Evolutionary conservation across 1,140 invertebrate genomes (phyloP), one percentile per base, ranked within the genome.

Genomic region (Rhyacophila brunnea): DNA sequence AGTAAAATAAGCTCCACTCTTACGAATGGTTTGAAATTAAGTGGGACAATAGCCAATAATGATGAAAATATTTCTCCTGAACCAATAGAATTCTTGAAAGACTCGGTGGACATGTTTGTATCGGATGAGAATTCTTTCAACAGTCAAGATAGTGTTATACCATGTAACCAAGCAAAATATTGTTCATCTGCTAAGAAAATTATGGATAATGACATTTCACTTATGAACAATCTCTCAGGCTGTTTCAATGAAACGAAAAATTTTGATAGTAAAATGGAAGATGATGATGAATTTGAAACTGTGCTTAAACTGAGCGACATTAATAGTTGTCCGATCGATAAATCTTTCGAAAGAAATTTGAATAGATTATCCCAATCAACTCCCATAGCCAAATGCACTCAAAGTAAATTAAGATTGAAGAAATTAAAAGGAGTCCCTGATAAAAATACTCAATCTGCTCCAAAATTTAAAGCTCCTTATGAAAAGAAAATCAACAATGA

Each of bases 101-200:
- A 28, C 9, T 28, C 23, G 9, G 9, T 28, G 23, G 23, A 28
- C 9, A 28, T 28, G 23, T 28, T 28, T 28, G 3, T 28, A 28
- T 28, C 23, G 4, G 15, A 40, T 40, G 38, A 40, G 11, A 15
- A 40, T 40, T 40, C 15, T 40, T 40, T 15, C 5, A 13, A n/a
- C 38, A 54, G 43, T 35, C 23, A 55, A 0, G 14, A 55, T 45
- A 28, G 43, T 43, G 42, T 14, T 13, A 53, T 55, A 46, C 52
- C 52, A 19, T 55, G 52, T 14, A 35, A 35, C 20, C 52, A 55
- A 19, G 23, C 23, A 0, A 11, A 44, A 53, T 5, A 43, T 44
- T 11, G 13, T 40, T 15, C 6, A 7, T 17, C 17, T 6, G 17
- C 44, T n/a, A 46, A 46, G n/a, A 20, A 7, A 19, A 19, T 20